phyloP scores from a whole-genome alignment of 2,113 vertebrate genomes.

The Charina bottae region DNA sequence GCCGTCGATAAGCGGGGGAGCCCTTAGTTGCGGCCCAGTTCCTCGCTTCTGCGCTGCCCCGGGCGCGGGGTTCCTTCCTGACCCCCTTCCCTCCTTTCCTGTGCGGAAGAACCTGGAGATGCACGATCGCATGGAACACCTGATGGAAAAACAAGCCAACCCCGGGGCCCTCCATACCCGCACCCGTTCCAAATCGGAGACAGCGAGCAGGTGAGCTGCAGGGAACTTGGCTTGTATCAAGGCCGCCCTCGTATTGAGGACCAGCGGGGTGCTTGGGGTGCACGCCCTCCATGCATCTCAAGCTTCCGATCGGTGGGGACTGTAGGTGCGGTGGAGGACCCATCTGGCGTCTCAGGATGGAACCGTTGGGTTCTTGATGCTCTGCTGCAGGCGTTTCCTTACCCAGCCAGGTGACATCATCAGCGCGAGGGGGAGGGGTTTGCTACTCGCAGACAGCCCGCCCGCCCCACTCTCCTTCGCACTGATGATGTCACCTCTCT shows the following conservation, averaged over 20 bases:
- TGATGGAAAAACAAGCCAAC: conserved; percentile 81
- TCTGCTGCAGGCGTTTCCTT: not conserved
- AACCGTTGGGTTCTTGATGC: not conserved
- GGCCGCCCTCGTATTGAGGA: too few relatives aligned
- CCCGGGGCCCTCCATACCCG: conserved; percentile 66
- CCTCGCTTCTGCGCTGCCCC: too few relatives aligned
- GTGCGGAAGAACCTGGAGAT: conserved; percentile 88
- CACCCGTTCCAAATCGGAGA: conserved; percentile 77
- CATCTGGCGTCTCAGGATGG: not conserved
- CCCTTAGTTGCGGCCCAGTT: too few relatives aligned
- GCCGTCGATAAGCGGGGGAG: accelerated
- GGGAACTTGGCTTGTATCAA: too few relatives aligned
- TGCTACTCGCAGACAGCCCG: too few relatives aligned
- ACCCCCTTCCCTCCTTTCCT: not conserved
- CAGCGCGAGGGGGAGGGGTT: not conserved
- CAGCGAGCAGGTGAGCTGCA: conserved; percentile 80
- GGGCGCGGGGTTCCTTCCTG: not conserved
- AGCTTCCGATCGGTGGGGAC: not conserved
- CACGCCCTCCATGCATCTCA: not conserved
- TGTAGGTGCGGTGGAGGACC: not conserved
- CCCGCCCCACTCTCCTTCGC: too few relatives aligned
- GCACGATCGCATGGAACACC: conserved; percentile 90
- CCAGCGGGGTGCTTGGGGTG: not conserved
- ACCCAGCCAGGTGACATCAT: not conserved
- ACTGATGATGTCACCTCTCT: not conserved